phyloP scores from a whole-genome alignment of 2,888 invertebrate genomes.

The Noctua comes region DNA sequence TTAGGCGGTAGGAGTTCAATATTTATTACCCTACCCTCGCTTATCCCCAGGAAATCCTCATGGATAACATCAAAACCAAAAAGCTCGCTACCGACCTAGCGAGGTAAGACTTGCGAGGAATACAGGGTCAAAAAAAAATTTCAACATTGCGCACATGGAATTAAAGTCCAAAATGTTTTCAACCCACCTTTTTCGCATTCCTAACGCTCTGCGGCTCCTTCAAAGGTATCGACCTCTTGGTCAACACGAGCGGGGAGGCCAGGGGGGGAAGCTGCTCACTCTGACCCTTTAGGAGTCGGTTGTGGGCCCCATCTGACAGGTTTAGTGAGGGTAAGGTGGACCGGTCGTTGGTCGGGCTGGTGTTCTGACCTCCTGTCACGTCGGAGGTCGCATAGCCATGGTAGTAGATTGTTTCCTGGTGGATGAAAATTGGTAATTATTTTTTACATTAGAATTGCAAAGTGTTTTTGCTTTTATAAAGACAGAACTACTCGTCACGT shows the following conservation, averaged over 20 bases:
- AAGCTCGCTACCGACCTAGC: not conserved
- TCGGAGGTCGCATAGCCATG: conserved; percentile 87
- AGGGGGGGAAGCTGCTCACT: conserved; percentile 86
- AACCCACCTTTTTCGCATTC: conserved; percentile 78
- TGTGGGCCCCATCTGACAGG: conserved; percentile 81
- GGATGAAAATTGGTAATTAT: not conserved
- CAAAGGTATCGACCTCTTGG: conserved; percentile 75
- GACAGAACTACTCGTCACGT: too few relatives aligned
- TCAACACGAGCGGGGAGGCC: conserved; percentile 84
- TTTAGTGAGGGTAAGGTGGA: conserved; percentile 85
- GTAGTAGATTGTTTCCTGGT: conserved; percentile 88
- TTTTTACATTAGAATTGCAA: not conserved
- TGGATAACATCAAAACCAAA: not conserved
- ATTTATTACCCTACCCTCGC: not conserved
- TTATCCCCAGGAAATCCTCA: not conserved
- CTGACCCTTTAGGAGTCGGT: conserved; percentile 80
- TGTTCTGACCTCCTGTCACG: conserved; percentile 80
- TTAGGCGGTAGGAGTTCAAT: not conserved
- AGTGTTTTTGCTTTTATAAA: too few relatives aligned
- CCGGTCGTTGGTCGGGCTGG: conserved; percentile 83
- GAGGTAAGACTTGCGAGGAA: not conserved
- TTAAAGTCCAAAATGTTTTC: not conserved
- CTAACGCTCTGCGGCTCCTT: conserved; percentile 79
- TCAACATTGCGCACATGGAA: not conserved
- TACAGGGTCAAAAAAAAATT: not conserved